phyloP scores from a whole-genome alignment of 1,140 invertebrate genomes.

The Archivesica marissinica region DNA sequence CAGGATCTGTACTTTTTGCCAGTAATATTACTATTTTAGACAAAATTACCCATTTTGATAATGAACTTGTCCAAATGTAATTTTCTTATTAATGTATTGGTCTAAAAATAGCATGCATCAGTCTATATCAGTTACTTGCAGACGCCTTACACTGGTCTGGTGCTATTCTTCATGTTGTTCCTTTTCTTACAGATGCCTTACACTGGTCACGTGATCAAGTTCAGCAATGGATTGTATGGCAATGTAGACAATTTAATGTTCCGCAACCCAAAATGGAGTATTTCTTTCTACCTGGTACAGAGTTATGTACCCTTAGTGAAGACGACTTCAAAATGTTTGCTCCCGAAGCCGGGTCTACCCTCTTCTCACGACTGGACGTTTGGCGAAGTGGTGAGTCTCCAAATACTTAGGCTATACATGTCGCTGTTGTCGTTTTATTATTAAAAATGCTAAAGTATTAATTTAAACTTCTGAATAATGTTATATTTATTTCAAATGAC shows the following conservation, averaged over 20 bases:
- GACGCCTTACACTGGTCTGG: not conserved
- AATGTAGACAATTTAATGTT: conserved; percentile 90
- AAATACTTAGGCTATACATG: too few species aligned
- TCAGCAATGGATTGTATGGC: conserved; percentile 94
- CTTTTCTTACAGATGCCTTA: conserved; percentile 88
- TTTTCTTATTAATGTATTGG: not conserved
- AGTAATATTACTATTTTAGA: not conserved
- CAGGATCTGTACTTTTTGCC: too few species aligned
- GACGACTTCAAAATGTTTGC: conserved; percentile 91
- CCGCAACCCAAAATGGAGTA: conserved; percentile 88
- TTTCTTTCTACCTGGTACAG: conserved; percentile 90
- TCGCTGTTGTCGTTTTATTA: too few species aligned
- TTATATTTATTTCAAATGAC: too few species aligned
- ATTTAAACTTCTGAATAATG: too few species aligned
- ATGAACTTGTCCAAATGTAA: not conserved
- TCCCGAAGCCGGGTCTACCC: conserved; percentile 91
- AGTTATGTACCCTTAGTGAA: conserved; percentile 90
- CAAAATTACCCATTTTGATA: not conserved
- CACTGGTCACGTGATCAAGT: conserved; percentile 93
- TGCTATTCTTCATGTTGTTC: not conserved
- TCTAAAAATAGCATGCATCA: not conserved
- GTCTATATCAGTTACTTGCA: not conserved
- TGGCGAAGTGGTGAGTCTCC: conserved; percentile 91
- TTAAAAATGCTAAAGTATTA: too few species aligned
- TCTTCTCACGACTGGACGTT: conserved; percentile 95